Conservation (phyloP, 2,797 vertebrate species). For the Avahi laniger region DNA sequence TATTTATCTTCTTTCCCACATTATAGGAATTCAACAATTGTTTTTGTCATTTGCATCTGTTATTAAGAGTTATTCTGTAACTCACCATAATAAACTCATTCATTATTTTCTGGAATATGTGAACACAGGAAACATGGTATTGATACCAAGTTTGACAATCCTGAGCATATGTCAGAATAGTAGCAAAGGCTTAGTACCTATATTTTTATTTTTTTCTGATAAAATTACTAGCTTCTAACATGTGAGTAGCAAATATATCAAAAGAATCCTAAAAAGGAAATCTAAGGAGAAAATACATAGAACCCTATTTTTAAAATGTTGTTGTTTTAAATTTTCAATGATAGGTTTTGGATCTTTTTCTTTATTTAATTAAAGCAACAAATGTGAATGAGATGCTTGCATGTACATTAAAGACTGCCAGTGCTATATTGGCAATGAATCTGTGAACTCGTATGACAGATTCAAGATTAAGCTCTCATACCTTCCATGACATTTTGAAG, state of each 20-base stretch:
- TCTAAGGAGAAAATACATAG: not conserved
- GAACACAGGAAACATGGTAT: not conserved
- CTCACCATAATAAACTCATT: not conserved
- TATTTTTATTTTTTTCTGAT: not conserved
- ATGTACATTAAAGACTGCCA: constrained; percentile 31
- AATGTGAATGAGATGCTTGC: constrained; percentile 51
- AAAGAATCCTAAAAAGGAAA: not conserved
- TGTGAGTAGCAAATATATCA: not conserved
- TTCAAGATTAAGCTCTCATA: constrained; percentile 83
- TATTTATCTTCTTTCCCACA: not conserved
- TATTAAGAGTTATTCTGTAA: not conserved
- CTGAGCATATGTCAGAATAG: not conserved
- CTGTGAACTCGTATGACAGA: constrained; percentile 78
- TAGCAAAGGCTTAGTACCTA: not conserved
- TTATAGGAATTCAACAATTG: not conserved
- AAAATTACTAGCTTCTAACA: not conserved
- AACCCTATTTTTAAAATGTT: not conserved
- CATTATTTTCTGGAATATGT: not conserved
- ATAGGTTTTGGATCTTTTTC: not conserved
- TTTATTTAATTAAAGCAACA: constrained; percentile 34
- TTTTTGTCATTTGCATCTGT: not conserved
- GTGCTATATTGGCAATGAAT: constrained; percentile 75
- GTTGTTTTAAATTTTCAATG: constrained; percentile 11
- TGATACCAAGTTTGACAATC: not conserved
- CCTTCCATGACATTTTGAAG: constrained; percentile 83